Base-by-base conservation (phyloP, 2,888 invertebrate species). In the Phyllotreta cruciferae region DNA sequence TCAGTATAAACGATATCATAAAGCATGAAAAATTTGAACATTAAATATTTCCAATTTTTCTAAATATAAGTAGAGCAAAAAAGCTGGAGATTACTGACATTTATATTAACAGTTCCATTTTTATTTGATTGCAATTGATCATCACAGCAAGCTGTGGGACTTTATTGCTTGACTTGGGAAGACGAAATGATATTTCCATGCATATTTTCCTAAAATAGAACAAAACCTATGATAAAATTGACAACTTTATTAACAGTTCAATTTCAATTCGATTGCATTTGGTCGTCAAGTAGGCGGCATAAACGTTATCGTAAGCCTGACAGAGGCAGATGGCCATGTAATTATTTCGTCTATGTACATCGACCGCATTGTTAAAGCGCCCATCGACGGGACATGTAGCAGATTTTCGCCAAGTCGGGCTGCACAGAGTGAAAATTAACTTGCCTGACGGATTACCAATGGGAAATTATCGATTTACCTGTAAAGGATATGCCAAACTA, bases 301-400 rank as follows among this genome's bases (percentile, higher is more conserved):
- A 34, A 49, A n/a, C 52, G 62, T 62, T 60, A 60, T 62, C 56
- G 62, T 63, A 50, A 50, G 42, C 63, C 66, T 66, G 67, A 67
- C 67, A 63, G 47, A 53, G 54, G 62, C 67, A 67, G 67, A 67
- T 67, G 67, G 49, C 62, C 64, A 50, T 67, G 60, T 64, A 67
- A 67, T 67, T 67, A 67, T 67, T 64, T 63, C 53, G 60, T 67
- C 49, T 60, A 57, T 64, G 57, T 38, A 53, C 54, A 42, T 50
- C 50, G 57, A 64, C 64, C 62, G 60, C 67, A 63, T 60, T 64
- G 58, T 67, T 64, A 58, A 62, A 55, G 41, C 2, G 62, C 52
- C 10, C 54, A 13, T 42, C 14, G 44, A 41, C 54, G 49, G 58
- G 58, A 58, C 47, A 49, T 49, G 58, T 50, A 50, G 41, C 50